Conservation (phyloP, 2,888 invertebrate species). For the Drosophila barbarae region DNA sequence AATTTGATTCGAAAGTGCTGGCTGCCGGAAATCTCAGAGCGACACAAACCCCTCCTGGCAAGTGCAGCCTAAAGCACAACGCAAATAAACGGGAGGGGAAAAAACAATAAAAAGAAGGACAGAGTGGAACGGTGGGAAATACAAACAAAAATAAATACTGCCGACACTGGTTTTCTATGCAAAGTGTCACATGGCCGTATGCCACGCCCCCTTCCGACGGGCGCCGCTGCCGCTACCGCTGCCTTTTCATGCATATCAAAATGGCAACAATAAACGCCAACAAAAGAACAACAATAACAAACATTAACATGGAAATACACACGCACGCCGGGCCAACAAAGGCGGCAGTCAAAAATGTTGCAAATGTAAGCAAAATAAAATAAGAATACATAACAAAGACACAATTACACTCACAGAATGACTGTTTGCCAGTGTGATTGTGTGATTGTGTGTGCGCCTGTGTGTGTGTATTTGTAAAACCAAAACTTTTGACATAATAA, state of each 20-base stretch:
- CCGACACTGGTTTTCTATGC: slow-evolving; percentile 34
- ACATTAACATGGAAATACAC: slow-evolving; percentile 70
- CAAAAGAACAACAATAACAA: slow-evolving; percentile 75
- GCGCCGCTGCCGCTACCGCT: slow-evolving; percentile 39
- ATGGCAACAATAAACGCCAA: slow-evolving; percentile 72
- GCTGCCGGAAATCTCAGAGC: slow-evolving; percentile 16
- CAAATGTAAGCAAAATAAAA: slow-evolving; percentile 73
- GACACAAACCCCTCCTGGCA: background rate
- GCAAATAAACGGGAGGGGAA: slow-evolving; percentile 11
- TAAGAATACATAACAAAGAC: slow-evolving; percentile 53
- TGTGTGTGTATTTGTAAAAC: slow-evolving; percentile 56
- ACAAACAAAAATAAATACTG: slow-evolving; percentile 17
- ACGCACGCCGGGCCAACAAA: slow-evolving; percentile 41
- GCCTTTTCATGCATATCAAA: slow-evolving; percentile 71
- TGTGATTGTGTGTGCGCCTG: slow-evolving; percentile 15
- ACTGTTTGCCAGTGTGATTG: slow-evolving; percentile 19
- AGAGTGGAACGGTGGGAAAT: slow-evolving; percentile 5
- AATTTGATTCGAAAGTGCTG: slow-evolving; percentile 30
- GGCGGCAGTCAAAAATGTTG: slow-evolving; percentile 71
- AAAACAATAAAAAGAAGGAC: slow-evolving; percentile 2
- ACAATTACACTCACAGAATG: slow-evolving; percentile 34
- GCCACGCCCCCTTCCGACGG: slow-evolving; percentile 36
- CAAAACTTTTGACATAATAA: slow-evolving; percentile 75
- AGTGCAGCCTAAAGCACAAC: slow-evolving; percentile 2
- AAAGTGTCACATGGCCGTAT: slow-evolving; percentile 40